Base-by-base conservation (phyloP, 1,140 invertebrate genomes). In the Triops longicaudatus region DNA sequence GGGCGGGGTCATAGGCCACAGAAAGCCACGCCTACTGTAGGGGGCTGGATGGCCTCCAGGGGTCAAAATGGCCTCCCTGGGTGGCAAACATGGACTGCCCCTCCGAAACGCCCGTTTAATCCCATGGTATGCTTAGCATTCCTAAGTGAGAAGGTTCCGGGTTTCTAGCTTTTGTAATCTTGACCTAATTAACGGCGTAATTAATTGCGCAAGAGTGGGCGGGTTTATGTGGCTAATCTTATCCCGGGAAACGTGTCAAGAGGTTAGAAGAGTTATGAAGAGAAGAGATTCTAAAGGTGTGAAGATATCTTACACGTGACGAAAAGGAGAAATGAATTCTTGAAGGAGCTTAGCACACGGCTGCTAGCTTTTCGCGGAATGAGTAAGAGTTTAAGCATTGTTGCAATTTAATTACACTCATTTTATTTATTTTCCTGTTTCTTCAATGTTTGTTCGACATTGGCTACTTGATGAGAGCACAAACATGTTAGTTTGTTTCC, bases 41-140 rank as follows among this genome's bases (percentile, higher is more conserved):
- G 50, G 50, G 50, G 50, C 50, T 63, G 50, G 50, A n/a, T 63
- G 50, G 50, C 50, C 50, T 17, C 50, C 50, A 17, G 14, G 22
- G n/a, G 14, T 5, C 50, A n/a, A 63, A 63, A 63, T 22, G 9
- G n/a, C 14, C 14, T 63, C 17, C 50, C 50, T 5, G 22, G 22
- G 31, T 75, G 74, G 74, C 74, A 75, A 72, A 75, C 74, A 14
- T 75, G 74, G 74, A 75, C 74, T 11, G 37, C 44, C 26, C 74
- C 74, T 28, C 74, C 74, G 6, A 41, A 75, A 44, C 37, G 74
- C 14, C 26, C 74, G 44, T 44, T 75, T 28, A 44, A n/a, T 31
- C 74, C 73, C 22, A 28, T 75, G 74, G 74, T 75, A 75, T 37
- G 73, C 26, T 74, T 22, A 1, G n/a, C 17, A n/a, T 22, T 28